Evolutionary conservation across 2,113 vertebrate species (phyloP), one percentile per base, ranked within the genome.

Genomic region (Otocyon megalotis): DNA sequence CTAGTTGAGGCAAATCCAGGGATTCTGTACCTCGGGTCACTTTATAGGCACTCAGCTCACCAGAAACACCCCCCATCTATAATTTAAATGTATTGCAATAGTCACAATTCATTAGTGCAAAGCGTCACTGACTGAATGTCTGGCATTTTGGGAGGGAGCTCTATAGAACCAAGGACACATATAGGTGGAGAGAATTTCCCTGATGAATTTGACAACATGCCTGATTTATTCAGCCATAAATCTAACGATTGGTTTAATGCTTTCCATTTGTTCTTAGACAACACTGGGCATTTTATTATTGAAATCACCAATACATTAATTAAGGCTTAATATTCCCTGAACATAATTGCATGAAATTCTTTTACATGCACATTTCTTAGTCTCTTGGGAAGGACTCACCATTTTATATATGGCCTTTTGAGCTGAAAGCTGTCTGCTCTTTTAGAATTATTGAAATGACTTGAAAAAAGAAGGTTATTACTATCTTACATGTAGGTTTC

Each of bases 261-360:
- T 97, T 97, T 97, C 95, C 97, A 97, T 97, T 97, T 97, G 88
- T 97, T 96, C 97, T 97, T 94, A 96, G 97, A 97, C 95, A 97
- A 98, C 97, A 97, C 17, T 80, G 84, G 88, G 65, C 85, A 97
- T 97, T 97, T 96, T 97, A 97, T 94, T 97, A 98, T 94, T 96
- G 81, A 97, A 96, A 97, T 97, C 95, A 83, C 96, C 96, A 96
- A 95, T 97, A 97, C 43, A 43, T 97, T 97, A 97, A 98, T 97
- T 98, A 97, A 97, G 88, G 60, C 88, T 90, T 97, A 97, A 97
- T 94, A 96, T 83, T 94, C 90, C 43, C 88, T 80, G 90, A 92
- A 95, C 80, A 82, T 97, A 96, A 97, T 83, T 95, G 88, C 96
- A 94, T 93, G 91, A 94, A 95, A 93, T 97, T 97, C 90, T 98